Evolutionary conservation across 2,113 vertebrate genomes (phyloP).

Genomic region (Corythornis madagascariensis): DNA sequence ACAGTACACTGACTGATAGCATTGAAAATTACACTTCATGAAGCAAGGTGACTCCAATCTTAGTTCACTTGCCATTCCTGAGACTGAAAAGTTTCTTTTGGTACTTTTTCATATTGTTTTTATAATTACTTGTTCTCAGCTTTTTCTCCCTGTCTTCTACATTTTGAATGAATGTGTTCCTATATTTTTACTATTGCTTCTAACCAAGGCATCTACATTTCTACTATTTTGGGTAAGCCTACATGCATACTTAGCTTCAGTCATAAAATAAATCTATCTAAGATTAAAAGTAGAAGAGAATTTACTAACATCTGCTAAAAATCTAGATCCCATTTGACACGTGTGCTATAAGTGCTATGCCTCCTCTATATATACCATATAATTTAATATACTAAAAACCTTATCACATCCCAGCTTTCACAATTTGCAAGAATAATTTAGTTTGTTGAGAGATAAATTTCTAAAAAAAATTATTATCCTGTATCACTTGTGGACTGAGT

Average conservation of each 20-base stretch:
- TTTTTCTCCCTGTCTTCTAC: not conserved
- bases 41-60: constrained; percentile 72
- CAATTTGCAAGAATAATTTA: not conserved
- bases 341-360: not conserved
- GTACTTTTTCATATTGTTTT: not conserved
- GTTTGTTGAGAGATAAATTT: not conserved
- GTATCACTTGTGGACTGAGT: not conserved
- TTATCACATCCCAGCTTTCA: not conserved
- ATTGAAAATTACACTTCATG: constrained; percentile 59
- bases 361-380: not conserved
- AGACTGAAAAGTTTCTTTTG: not conserved
- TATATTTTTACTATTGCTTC: not conserved
- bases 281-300: not conserved
- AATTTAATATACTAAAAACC: not conserved
- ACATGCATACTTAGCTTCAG: not conserved
- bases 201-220: not conserved
- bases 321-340: not conserved
- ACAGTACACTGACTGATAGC: constrained; percentile 66
- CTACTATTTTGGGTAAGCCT: not conserved
- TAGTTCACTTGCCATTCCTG: not conserved
- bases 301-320: not conserved
- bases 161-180: not conserved
- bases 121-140: not conserved
- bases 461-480: not conserved
- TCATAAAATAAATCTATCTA: not conserved